Conservation (phyloP, 1,140 invertebrate species). For the Catajapyx aquilonaris region DNA sequence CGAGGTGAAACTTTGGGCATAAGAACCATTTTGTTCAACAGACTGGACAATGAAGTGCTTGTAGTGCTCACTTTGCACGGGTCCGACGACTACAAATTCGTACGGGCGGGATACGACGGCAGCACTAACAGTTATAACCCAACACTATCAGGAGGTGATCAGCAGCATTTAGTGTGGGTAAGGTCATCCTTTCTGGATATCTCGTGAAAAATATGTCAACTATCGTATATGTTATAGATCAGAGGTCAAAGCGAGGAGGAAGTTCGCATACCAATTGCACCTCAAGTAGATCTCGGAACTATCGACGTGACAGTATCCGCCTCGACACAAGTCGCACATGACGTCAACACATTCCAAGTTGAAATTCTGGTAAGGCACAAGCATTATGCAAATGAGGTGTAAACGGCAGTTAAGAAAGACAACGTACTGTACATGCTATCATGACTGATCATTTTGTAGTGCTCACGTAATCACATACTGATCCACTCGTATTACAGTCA, state of each 20-base stretch:
- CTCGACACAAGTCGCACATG: conserved; percentile 26
- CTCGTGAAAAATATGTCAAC: background rate
- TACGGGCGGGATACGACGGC: conserved; percentile 30
- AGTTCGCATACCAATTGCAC: conserved; percentile 20
- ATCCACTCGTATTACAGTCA: too few species aligned
- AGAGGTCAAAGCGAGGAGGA: conserved; percentile 13
- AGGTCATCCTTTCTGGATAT: too few species aligned
- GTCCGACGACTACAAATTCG: conserved; percentile 28
- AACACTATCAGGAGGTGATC: conserved; percentile 18
- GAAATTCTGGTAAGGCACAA: conserved; percentile 23
- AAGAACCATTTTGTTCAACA: conserved; percentile 30
- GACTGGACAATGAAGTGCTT: conserved; percentile 19
- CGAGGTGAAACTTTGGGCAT: conserved; percentile 35
- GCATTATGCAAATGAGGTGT: too few species aligned
- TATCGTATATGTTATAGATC: conserved; percentile 11
- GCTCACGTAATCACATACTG: too few species aligned
- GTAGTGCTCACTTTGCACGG: conserved; percentile 17
- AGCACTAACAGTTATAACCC: conserved; percentile 27
- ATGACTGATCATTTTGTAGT: too few species aligned
- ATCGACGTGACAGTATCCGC: conserved; percentile 28
- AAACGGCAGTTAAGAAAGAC: too few species aligned
- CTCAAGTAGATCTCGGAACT: conserved; percentile 22
- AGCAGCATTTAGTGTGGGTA: conserved; percentile 28
- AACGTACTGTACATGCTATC: too few species aligned
- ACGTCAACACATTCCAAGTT: conserved; percentile 21